These are phyloP conservation scores for Cylindroiulus punctatus DNA, from an alignment of 2,888 invertebrate species.

Conservation along the genomic window DNA sequence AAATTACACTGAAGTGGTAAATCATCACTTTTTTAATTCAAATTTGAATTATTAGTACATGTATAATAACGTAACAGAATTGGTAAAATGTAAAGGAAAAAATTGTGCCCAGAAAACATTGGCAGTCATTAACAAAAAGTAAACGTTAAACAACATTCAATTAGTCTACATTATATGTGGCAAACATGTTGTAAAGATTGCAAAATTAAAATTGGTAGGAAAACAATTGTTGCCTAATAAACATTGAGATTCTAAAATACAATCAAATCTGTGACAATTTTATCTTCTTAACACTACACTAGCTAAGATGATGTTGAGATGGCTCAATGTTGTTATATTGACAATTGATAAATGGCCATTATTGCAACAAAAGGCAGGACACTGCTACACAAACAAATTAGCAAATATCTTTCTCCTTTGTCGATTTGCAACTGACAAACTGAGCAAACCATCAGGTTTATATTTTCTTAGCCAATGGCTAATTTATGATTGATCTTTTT, in stretches of 20 bases:
- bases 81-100: conserved; percentile 24
- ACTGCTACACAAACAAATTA: neutral
- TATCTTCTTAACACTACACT: neutral
- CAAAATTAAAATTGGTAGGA: neutral
- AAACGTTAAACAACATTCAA: conserved; percentile 29
- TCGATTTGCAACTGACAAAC: neutral
- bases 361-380: conserved; percentile 12
- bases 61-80: neutral
- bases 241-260: too few relatives aligned
- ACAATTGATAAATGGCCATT: neutral
- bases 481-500: neutral
- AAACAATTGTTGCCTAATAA: too few relatives aligned
- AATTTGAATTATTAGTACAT: neutral
- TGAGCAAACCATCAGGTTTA: neutral
- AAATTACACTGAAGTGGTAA: neutral
- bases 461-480: neutral
- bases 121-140: conserved; percentile 1
- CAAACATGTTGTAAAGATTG: neutral
- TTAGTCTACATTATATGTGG: neutral
- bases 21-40: neutral
- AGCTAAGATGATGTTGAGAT: neutral
- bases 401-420: neutral
- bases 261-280: neutral
- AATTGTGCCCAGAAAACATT: conserved; percentile 10
- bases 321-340: neutral